phyloP scores from a whole-genome alignment of 53 echinoderm and acorn worm genomes.

The Luidia sarsii region DNA sequence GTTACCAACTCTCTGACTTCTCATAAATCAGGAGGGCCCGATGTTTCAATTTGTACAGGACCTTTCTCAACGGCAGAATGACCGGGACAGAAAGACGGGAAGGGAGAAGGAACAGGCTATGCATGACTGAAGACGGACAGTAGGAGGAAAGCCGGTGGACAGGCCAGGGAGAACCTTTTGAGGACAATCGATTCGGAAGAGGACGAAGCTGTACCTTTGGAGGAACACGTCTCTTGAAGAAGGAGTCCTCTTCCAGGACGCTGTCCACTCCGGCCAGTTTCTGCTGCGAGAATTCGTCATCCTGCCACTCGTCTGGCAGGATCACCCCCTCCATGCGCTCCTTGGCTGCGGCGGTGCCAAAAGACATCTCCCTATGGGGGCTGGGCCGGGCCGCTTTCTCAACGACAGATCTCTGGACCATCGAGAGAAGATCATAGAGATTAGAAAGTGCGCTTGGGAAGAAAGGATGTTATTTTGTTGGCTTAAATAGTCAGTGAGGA shows the following conservation, averaged over 20 bases:
- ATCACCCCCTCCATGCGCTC: slow-evolving; percentile 66
- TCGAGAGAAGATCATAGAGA: background rate
- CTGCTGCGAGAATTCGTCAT: slow-evolving; percentile 75
- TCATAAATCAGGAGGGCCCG: too few species aligned
- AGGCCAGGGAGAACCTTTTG: too few species aligned
- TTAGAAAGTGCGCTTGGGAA: background rate
- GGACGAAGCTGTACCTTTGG: slow-evolving; percentile 48
- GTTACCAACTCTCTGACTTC: too few species aligned
- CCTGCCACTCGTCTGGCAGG: slow-evolving; percentile 83
- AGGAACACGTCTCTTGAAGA: slow-evolving; percentile 74
- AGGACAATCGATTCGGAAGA: too few species aligned
- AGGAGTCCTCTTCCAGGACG: slow-evolving; percentile 53
- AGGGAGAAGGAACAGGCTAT: too few species aligned
- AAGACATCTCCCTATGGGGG: slow-evolving; percentile 53
- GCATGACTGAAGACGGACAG: too few species aligned
- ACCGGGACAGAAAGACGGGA: too few species aligned
- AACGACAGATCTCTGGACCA: slow-evolving; percentile 24
- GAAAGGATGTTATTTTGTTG: background rate
- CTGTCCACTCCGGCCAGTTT: slow-evolving; percentile 59
- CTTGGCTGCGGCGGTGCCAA: slow-evolving; percentile 58
- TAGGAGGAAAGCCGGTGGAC: too few species aligned
- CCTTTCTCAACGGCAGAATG: too few species aligned
- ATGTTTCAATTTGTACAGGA: too few species aligned
- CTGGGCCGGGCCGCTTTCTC: slow-evolving; percentile 25
- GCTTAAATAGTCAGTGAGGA: too few species aligned